Evolutionary conservation across 2,888 invertebrate species (phyloP), one percentile per base, ranked within the genome.

Genomic region (Cheilosia pagana): DNA sequence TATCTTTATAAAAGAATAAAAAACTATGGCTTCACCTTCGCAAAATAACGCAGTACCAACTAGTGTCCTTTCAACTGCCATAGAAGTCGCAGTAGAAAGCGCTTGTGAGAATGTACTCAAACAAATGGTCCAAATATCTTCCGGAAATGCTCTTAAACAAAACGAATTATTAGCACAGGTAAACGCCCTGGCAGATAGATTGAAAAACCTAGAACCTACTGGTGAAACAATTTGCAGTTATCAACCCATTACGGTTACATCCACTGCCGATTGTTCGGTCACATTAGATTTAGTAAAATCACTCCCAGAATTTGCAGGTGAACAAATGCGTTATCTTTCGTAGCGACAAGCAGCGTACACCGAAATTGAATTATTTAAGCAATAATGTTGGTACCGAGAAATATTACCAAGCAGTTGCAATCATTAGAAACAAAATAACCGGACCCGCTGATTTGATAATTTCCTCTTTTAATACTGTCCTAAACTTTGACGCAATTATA

Each of bases 291-390:
- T 60, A 35, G 43, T 70, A 21, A 70, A 57, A 23, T 70, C 57
- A n/a, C 35, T 70, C 1, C 48, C 68, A 1, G 55, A 55, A 31
- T 53, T 68, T 31, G 35, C 43, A 2, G 67, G 53, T 43, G 43
- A 25, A 28, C 43, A 68, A 43, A 31, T 52, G 12, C 12, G 53
- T 12, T 67, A 67, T 16, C 21, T 48, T 21, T 60, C 59, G 6
- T 60, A 50, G 52, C 71, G 71, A 14, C 59, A 60, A 60, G 60
- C 71, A 50, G 59, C 71, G 6, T 50, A 59, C 39, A 52, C 60
- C 2, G 71, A 55, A 14, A 68, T 71, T 6, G 39, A 25, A 3
- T 16, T 50, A 19, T 59, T 60, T 8, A 35, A 19, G 2, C 12
- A 16, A 25, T 71, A 60, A n/a, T 25, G 28, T 19, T 3, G 41